Base-by-base conservation (phyloP, 1,140 invertebrate genomes). In the Camponotus vicinus region DNA sequence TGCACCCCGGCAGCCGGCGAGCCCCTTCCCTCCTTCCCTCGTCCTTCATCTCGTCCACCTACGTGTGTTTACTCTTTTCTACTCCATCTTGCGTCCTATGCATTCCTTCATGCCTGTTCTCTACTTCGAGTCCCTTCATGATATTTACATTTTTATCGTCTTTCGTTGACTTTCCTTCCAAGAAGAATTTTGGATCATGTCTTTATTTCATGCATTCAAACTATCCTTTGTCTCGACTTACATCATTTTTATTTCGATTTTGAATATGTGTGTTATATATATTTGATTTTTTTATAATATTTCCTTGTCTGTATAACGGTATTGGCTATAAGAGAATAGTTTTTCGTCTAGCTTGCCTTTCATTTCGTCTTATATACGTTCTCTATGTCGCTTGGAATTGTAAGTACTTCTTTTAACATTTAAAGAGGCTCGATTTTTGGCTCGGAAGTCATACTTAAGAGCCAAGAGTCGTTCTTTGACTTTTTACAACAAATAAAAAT, bases 211-310 rank as follows among this genome's bases (percentile, higher is more conserved):
- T 8, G n/a, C 15, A 55, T 21, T 0, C 59, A 32, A 52, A 76
- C 2, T 15, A 37, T 0, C 13, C n/a, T 42, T 37, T 59, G 3
- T 21, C 21, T 45, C 34, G 15, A 77, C 27, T 45, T 27, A 34
- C 34, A 18, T 67, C 0, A 21, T 67, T 67, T 45, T 79, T 79
- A 79, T 69, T 67, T 49, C 4, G 37, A 76, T 59, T 63, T 18
- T 27, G 4, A 15, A 66, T 63, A 49, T 18, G 32, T 21, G 9
- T 70, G 5, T 18, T 52, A 18, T 15, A 18, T 18, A 52, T 52
- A 1, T 45, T 59, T 59, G 18, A 32, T 7, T 27, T 21, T 8
- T 45, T 42, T n/a, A 8, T 32, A 15, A 32, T 18, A 15, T 32
- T 9, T 5, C 1, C 3, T 21, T 59, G 59, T 42, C 5, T 40